A percentile compares a stretch with the other conserved stretches of the same genome.
Evolutionary conservation across 1,140 invertebrate genomes (phyloP).

Genomic region (Parapsyche elsis): DNA sequence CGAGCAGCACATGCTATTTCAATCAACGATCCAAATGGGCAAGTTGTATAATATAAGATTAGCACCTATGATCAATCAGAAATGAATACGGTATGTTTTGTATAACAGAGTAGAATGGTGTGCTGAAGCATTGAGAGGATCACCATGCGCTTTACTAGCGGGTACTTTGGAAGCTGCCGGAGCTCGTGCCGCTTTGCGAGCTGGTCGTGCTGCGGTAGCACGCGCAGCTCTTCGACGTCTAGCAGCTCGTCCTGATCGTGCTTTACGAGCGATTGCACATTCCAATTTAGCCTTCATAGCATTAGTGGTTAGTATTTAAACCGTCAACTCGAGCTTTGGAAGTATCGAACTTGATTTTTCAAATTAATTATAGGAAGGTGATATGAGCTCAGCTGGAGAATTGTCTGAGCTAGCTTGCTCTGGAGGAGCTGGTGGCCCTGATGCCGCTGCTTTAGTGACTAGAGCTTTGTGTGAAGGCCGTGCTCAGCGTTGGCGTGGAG

Average conservation of each 20-base stretch:
- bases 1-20: conserved; percentile 50
- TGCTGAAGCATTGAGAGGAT: conserved; percentile 64
- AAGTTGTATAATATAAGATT: not conserved
- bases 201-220: conserved; percentile 56
- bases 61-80: not conserved
- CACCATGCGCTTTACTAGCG: conserved; percentile 62
- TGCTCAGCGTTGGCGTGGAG: conserved; percentile 41
- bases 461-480: conserved; percentile 47
- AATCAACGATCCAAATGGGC: conserved; percentile 51
- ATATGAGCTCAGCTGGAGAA: conserved; percentile 34
- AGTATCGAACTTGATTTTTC: not conserved
- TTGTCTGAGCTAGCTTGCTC: conserved; percentile 45
- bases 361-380: conserved; percentile 46
- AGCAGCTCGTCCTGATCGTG: conserved; percentile 60
- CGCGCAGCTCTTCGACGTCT: conserved; percentile 60
- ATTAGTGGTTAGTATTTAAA: conserved; percentile 59
- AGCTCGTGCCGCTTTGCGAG: conserved; percentile 61
- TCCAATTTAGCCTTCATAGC: conserved; percentile 65
- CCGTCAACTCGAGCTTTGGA: not conserved
- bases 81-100: not conserved
- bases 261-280: conserved; percentile 61
- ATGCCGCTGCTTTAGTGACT: conserved; percentile 47
- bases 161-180: conserved; percentile 63
- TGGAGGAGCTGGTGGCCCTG: conserved; percentile 36
- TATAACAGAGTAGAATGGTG: conserved; percentile 62